Evolutionary conservation across 1,140 invertebrate genomes (phyloP), one percentile per base, ranked within the genome.

Genomic region (Eupristina koningsbergeri): DNA sequence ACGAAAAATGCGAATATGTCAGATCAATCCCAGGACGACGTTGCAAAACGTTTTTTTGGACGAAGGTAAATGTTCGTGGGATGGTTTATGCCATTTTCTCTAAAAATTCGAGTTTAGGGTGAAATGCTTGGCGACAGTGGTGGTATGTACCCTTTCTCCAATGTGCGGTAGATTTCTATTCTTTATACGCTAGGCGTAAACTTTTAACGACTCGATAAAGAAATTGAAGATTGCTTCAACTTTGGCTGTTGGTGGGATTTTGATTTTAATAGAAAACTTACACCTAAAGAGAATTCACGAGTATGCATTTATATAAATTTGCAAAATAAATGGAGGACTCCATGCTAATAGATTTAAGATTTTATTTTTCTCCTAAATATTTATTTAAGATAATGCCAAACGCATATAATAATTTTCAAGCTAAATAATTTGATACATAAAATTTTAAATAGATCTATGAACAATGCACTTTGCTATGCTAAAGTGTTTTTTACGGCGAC

Each of bases 121-220:
- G 5, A 31, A 74, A 47, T 74, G 39, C n/a, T 74, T n/a, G n/a
- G n/a, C 45, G 22, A 17, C 6, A 22, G 41, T 22, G n/a, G n/a
- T 29, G 3, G 71, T 29, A 6, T 47, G 41, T 29, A 45, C 45
- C 39, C 71, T 74, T 31, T 74, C n/a, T 45, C 8, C 71, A 47
- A 31, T 45, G 45, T 29, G 47, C 71, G 29, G 45, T 74, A 74
- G 41, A 74, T 74, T 74, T 36, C 34, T 45, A 74, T 74, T 29
- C 71, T 31, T 50, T 74, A 74, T 74, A 26, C 41, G 9, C 41
- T 39, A 36, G 15, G 22, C n/a, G 26, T 47, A 74, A 74, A 47
- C 45, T 29, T 15, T 11, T 22, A 74, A 74, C 34, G 22, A 69
- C 67, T 84, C 84, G 84, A 39, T 63, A 78, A 78, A 78, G 75